phyloP scores from a whole-genome alignment of 1,140 invertebrate genomes.

The Platyura marginata region DNA sequence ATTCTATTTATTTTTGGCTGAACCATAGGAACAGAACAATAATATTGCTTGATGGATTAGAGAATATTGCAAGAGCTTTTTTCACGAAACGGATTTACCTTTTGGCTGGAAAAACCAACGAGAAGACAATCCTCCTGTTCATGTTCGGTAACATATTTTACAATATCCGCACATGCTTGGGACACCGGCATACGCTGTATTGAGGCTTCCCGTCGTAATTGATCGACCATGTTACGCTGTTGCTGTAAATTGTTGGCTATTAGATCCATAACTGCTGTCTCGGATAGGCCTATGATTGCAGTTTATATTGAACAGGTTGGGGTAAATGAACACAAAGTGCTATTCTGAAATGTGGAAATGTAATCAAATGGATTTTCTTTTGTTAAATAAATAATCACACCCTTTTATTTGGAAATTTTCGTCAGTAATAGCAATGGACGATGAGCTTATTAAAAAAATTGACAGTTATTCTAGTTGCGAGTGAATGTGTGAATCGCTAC shows the following conservation, averaged over 20 bases:
- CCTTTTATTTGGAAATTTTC: no score
- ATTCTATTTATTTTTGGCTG: no score
- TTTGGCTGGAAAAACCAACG: slow-evolving; percentile 86
- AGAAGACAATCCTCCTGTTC: slow-evolving; percentile 90
- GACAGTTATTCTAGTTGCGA: no score
- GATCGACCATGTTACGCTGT: slow-evolving; percentile 82
- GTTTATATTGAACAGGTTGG: no score
- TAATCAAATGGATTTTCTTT: background rate
- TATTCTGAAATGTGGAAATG: no score
- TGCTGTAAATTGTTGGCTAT: slow-evolving; percentile 80
- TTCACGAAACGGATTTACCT: slow-evolving; percentile 94
- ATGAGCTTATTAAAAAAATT: no score
- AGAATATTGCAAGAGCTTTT: slow-evolving; percentile 81
- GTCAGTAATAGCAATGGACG: no score
- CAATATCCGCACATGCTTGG: slow-evolving; percentile 81
- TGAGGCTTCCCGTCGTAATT: slow-evolving; percentile 77
- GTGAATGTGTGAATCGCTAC: no score
- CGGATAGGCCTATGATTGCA: slow-evolving; percentile 55
- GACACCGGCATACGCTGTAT: slow-evolving; percentile 73
- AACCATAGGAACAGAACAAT: no score
- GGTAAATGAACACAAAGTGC: no score
- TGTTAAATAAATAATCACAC: no score
- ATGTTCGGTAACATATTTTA: slow-evolving; percentile 83
- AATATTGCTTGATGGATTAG: no score
- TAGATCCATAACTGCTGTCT: slow-evolving; percentile 75